phyloP scores from a whole-genome alignment of 2,888 invertebrate species.

The Poecilus cupreus region DNA sequence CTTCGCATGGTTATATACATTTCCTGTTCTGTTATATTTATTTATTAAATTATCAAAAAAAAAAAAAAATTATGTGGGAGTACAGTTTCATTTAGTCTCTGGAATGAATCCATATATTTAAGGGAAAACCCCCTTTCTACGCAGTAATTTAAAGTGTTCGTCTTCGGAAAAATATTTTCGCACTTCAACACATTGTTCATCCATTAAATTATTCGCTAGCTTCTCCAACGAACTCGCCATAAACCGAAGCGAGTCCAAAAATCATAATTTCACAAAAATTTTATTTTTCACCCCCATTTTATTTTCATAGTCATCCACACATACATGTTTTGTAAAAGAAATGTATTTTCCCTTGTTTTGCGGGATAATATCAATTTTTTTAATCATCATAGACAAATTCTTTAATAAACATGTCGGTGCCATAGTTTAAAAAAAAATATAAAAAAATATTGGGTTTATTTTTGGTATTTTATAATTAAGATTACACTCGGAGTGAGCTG shows the following conservation, averaged over 20 bases:
- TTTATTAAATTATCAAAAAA: too few relatives aligned
- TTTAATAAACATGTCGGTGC: conserved; percentile 66
- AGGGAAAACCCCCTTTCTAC: too few relatives aligned
- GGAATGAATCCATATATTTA: too few relatives aligned
- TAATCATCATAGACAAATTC: conserved; percentile 63
- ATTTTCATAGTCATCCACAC: conserved; percentile 51
- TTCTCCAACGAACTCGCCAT: conserved; percentile 61
- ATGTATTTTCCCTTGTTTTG: conserved; percentile 66
- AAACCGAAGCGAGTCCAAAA: conserved; percentile 62
- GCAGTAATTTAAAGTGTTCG: too few relatives aligned
- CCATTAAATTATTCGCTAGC: too few relatives aligned
- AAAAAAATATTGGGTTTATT: conserved; percentile 63
- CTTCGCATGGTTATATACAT: too few relatives aligned
- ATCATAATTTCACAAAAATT: conserved; percentile 59
- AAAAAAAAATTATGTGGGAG: too few relatives aligned
- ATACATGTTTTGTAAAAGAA: conserved; percentile 65
- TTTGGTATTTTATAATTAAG: conserved; percentile 62
- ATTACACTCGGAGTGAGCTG: conserved; percentile 63
- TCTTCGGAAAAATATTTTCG: too few relatives aligned
- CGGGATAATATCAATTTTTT: conserved; percentile 62
- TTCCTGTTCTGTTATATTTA: too few relatives aligned
- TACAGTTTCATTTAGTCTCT: too few relatives aligned
- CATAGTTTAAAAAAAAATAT: conserved; percentile 65
- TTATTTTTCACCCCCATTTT: conserved; percentile 43
- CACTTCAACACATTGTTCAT: too few relatives aligned